Evolutionary conservation across 2,888 invertebrate species (phyloP).

Genomic region (Pristionchus exspectatus): DNA sequence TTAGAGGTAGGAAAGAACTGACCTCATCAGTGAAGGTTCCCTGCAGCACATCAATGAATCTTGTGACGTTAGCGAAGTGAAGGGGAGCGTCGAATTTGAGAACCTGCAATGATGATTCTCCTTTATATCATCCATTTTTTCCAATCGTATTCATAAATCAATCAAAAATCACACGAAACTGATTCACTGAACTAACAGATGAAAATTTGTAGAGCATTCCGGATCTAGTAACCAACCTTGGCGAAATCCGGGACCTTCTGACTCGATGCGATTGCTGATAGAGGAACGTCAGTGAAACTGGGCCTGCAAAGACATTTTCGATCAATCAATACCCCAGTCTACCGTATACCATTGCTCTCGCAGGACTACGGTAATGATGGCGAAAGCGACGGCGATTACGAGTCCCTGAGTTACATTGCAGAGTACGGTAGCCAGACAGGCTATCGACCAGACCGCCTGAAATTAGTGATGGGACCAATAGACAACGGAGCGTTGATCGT

Average conservation of each 20-base stretch:
- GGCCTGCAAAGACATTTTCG: conserved; percentile 57
- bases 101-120: conserved; percentile 56
- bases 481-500: too few species aligned
- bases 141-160: too few species aligned
- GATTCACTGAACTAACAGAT: too few species aligned
- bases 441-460: conserved; percentile 86
- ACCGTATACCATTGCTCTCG: conserved; percentile 81
- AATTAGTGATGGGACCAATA: conserved; percentile 41
- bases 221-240: neutral
- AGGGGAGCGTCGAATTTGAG: conserved; percentile 67
- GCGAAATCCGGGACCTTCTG: conserved; percentile 60
- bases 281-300: conserved; percentile 57
- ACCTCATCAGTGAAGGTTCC: conserved; percentile 59
- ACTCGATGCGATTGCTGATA: conserved; percentile 59
- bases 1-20: neutral
- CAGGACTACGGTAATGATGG: conserved; percentile 86
- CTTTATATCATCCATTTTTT: too few species aligned
- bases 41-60: conserved; percentile 66
- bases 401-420: conserved; percentile 90
- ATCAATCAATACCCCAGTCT: neutral
- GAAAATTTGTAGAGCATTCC: neutral
- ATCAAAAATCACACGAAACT: too few species aligned
- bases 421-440: conserved; percentile 87
- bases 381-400: conserved; percentile 86
- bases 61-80: conserved; percentile 72